Percentiles rank a stretch among this genome's conserved stretches.
Conservation (phyloP, 2,113 vertebrate genomes). For the Rhynchomys soricoides region DNA sequence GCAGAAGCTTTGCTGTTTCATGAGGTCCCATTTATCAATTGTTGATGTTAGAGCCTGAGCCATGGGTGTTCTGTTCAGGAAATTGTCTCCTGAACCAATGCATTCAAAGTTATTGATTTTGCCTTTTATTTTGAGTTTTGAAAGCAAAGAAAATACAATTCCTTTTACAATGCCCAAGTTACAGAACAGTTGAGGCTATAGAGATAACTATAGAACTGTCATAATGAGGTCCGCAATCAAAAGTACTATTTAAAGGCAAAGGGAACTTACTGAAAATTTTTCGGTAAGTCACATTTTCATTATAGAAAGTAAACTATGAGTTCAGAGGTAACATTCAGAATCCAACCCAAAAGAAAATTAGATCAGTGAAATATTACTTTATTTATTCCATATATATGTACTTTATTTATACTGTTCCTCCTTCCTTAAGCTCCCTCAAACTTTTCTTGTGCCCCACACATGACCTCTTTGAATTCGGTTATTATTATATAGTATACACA, state of each 20-base stretch:
- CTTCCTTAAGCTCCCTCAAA: not conserved
- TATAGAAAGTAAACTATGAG: not conserved
- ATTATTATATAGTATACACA: not conserved
- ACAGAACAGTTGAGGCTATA: not conserved
- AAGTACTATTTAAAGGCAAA: not conserved
- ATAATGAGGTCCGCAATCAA: rapidly evolving
- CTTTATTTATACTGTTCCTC: not conserved
- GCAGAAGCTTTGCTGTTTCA: no score
- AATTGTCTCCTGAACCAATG: no score
- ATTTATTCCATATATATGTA: not conserved
- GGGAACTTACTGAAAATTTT: not conserved
- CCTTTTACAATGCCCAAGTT: not conserved
- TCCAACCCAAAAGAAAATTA: not conserved
- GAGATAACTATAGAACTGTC: not conserved
- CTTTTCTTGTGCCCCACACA: not conserved
- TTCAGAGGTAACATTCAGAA: not conserved
- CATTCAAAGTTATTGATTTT: not conserved
- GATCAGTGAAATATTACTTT: not conserved
- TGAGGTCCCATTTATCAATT: no score
- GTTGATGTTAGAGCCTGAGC: no score
- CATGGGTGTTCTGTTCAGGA: no score
- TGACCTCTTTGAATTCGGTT: not conserved
- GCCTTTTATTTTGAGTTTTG: not conserved
- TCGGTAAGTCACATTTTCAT: not conserved
- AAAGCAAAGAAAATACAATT: not conserved